Conservation (phyloP, 53 echinoderm and acorn worm species). For the Patiria pectinifera region DNA sequence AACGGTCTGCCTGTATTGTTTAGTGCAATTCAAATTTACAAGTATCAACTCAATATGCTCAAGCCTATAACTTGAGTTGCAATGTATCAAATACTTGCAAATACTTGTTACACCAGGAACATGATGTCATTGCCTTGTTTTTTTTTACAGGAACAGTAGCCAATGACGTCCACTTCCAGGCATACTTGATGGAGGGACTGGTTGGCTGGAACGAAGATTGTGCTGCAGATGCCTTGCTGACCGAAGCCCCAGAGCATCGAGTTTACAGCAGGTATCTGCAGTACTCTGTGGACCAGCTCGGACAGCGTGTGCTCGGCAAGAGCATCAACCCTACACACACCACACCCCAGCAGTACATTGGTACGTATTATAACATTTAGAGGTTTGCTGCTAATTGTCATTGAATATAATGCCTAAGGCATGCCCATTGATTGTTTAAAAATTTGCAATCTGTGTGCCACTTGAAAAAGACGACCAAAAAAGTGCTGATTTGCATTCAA, state of each 20-base stretch:
- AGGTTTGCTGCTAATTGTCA: neutral
- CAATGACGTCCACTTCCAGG: slow-evolving; percentile 77
- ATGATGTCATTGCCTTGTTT: neutral
- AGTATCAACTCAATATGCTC: too few species aligned
- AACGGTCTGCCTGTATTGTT: neutral
- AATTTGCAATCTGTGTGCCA: too few species aligned
- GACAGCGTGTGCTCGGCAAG: slow-evolving; percentile 5
- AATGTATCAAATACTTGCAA: neutral
- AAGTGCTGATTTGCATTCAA: too few species aligned
- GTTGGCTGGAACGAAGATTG: slow-evolving; percentile 72
- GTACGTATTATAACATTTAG: neutral
- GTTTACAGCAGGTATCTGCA: slow-evolving; percentile 28
- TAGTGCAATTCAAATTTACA: too few species aligned
- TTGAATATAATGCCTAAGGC: neutral
- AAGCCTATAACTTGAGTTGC: too few species aligned
- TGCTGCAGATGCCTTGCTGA: slow-evolving; percentile 21
- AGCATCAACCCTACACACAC: neutral
- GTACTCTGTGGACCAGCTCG: slow-evolving; percentile 8
- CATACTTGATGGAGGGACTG: slow-evolving; percentile 78
- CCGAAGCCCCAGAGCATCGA: neutral
- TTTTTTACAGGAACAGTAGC: slow-evolving; percentile 60
- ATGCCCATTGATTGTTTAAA: too few species aligned
- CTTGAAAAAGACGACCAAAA: too few species aligned
- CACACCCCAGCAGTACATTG: slow-evolving; percentile 7
- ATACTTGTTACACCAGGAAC: neutral